These are phyloP conservation scores for Pheosia gnoma DNA, from an alignment of 2,888 invertebrate species.

Conservation along the genomic window DNA sequence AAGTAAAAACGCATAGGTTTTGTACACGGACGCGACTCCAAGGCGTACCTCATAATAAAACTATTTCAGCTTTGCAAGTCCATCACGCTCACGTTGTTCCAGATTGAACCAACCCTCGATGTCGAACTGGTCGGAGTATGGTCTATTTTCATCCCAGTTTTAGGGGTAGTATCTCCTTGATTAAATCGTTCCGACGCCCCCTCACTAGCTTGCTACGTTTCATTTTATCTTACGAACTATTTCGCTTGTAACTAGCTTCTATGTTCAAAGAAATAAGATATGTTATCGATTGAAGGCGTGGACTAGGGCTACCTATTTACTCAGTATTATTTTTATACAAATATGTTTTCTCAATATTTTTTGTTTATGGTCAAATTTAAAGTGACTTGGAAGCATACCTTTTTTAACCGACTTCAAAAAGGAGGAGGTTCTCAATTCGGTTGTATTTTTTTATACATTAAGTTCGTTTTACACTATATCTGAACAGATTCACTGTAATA, in stretches of 20 bases:
- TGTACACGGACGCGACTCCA: background rate
- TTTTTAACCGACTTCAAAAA: too few species aligned
- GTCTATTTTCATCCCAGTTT: constrained; percentile 66
- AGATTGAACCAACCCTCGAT: constrained; percentile 40
- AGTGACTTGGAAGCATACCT: too few species aligned
- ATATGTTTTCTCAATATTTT: too few species aligned
- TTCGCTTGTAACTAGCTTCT: constrained; percentile 46
- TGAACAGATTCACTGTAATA: too few species aligned
- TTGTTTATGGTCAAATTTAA: too few species aligned
- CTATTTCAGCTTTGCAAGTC: constrained; percentile 20
- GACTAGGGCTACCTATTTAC: too few species aligned
- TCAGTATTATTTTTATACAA: too few species aligned
- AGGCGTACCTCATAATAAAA: background rate
- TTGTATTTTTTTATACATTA: too few species aligned
- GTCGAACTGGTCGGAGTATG: constrained; percentile 45
- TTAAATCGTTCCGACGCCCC: constrained; percentile 69
- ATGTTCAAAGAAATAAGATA: background rate
- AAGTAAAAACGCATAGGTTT: background rate
- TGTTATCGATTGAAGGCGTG: background rate
- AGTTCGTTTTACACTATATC: too few species aligned
- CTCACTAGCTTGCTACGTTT: constrained; percentile 55
- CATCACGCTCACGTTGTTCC: constrained; percentile 28
- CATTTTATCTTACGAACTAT: constrained; percentile 63
- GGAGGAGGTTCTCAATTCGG: too few species aligned
- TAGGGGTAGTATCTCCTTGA: constrained; percentile 66